Base-by-base conservation (phyloP, 92 coral and sea anemone genomes). In the Zoanthus sociatus region DNA sequence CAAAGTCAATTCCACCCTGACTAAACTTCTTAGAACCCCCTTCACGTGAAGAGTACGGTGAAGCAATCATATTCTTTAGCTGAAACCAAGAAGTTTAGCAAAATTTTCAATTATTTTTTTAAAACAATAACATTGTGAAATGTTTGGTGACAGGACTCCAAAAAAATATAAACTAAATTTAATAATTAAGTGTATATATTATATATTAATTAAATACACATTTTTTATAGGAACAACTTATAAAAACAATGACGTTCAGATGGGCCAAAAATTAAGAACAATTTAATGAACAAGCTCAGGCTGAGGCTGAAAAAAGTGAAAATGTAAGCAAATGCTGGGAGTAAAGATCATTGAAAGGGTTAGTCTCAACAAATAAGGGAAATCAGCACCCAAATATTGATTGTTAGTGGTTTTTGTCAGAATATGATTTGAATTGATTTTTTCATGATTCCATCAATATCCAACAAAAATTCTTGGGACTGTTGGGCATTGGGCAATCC, bases 31-130 rank as follows among this genome's bases (percentile, higher is more conserved):
- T 90, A 14, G 92, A 77, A 21, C 87, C 91, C 42, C 83, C 78
- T 44, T 69, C 6, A 17, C 89, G 50, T 12, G 92, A 90, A 26
- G 86, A 77, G 48, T 85, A 76, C 78, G 86, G 85, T 5, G 93
- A 86, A 63, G 92, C 92, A 85, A 85, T 90, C 63, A 84, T 78
- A 75, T 86, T 90, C 58, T 89, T 89, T 44, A 89, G 76, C 92
- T 89, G 86, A 6, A 79, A 68, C 47, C 18, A 79, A 71, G 76
- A 64, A 84, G 31, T 64, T 71, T 44, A 84, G 69, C 31, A 32
- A 77, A 54, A 66, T 31, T n/a, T n/a, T n/a, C n/a, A n/a, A n/a
- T n/a, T n/a, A n/a, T n/a, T n/a, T n/a, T n/a, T n/a, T n/a, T n/a
- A n/a, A n/a, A n/a, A n/a, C n/a, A n/a, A n/a, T n/a, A n/a, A n/a